Evolutionary conservation across 2,113 vertebrate species (phyloP).

Genomic region (Actinemys pallida): DNA sequence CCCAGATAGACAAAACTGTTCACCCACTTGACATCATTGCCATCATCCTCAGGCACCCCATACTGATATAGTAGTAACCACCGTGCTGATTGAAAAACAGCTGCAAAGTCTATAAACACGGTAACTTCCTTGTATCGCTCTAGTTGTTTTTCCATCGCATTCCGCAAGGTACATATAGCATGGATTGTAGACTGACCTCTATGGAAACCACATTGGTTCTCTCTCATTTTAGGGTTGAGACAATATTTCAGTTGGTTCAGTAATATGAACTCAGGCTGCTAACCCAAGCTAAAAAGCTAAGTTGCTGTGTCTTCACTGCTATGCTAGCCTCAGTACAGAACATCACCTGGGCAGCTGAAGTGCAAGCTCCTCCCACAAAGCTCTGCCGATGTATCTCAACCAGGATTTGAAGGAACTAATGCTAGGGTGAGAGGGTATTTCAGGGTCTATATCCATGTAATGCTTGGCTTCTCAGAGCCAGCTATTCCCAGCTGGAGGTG

Average conservation of each 20-base stretch:
- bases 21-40: not conserved
- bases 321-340: not conserved
- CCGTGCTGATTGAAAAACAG: not conserved
- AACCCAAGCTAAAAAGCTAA: not conserved
- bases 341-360: accelerated
- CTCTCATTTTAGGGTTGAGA: not conserved
- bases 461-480: not conserved
- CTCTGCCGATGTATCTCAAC: not conserved
- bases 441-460: not conserved
- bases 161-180: not conserved
- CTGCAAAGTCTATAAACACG: not conserved
- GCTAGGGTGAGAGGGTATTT: not conserved
- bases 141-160: not conserved
- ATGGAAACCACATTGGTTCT: not conserved
- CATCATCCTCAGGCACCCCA: not conserved
- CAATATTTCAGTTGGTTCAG: not conserved
- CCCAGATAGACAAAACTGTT: not conserved
- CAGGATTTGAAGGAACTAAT: not conserved
- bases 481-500: not conserved
- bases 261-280: not conserved
- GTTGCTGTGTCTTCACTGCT: not conserved
- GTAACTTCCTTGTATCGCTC: not conserved
- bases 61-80: not conserved
- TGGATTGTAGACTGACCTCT: not conserved
- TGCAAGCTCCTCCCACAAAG: not conserved